Percentiles rank a stretch among this genome's conserved stretches.
Conservation (phyloP, 2,888 invertebrate genomes). For the Thymelicus acteon region DNA sequence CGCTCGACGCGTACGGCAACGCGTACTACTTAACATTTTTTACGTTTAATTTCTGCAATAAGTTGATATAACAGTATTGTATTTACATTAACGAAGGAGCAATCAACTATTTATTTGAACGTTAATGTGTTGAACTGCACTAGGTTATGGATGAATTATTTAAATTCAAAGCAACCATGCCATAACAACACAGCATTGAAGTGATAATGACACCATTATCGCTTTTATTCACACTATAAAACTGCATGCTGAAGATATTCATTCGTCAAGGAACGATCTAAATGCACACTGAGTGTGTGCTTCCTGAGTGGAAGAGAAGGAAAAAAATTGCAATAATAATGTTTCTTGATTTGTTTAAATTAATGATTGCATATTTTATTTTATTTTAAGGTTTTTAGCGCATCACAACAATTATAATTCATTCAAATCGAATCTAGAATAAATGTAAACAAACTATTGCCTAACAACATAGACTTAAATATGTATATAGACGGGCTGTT, state of each 20-base stretch:
- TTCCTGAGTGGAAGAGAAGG: too few relatives aligned
- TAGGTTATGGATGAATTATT: not conserved
- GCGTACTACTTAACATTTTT: slow-evolving; percentile 3
- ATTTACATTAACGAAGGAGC: slow-evolving; percentile 3
- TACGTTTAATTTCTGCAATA: slow-evolving; percentile 13
- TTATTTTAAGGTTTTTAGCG: too few relatives aligned
- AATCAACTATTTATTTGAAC: not conserved
- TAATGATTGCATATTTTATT: too few relatives aligned
- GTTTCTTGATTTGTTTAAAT: too few relatives aligned
- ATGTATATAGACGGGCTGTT: too few relatives aligned
- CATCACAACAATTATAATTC: too few relatives aligned
- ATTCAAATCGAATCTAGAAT: too few relatives aligned
- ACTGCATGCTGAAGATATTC: not conserved
- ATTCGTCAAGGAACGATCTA: too few relatives aligned
- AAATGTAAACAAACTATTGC: too few relatives aligned
- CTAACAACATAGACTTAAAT: too few relatives aligned
- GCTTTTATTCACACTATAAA: not conserved
- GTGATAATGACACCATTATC: not conserved
- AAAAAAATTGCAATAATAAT: too few relatives aligned
- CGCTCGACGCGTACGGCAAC: slow-evolving; percentile 19
- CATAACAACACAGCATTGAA: not conserved
- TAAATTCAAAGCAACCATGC: not conserved
- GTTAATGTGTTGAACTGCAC: not conserved
- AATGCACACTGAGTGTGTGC: too few relatives aligned
- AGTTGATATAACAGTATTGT: slow-evolving; percentile 23